Percentiles rank a stretch among this genome's conserved stretches.
These are phyloP conservation scores for Mirounga angustirostris DNA, from an alignment of 2,113 vertebrate species.

Conservation along the genomic window DNA sequence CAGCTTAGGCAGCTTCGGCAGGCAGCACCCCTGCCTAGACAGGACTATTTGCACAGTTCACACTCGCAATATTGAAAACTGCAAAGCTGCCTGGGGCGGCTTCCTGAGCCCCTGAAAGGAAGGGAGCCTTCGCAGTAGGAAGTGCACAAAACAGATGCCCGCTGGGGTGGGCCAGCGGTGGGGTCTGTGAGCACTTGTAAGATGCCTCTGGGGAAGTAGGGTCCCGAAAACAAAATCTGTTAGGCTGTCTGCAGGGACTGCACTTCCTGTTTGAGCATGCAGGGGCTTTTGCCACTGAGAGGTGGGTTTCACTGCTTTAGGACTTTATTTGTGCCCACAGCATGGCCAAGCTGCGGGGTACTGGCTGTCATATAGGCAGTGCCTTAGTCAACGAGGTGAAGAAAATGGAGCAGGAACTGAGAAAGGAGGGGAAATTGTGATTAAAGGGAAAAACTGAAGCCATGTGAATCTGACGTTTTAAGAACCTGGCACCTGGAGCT, in stretches of 20 bases:
- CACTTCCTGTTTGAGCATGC: not conserved
- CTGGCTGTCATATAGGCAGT: not conserved
- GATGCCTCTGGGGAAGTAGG: not conserved
- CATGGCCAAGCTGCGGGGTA: not conserved
- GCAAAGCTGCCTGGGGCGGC: not conserved
- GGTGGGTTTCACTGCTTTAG: not conserved
- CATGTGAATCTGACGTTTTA: not conserved
- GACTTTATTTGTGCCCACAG: not conserved
- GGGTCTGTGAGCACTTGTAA: not conserved
- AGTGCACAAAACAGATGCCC: not conserved
- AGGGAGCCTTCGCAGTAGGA: not conserved
- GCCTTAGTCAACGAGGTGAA: not conserved
- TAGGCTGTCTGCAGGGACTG: not conserved
- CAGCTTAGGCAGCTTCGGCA: not conserved
- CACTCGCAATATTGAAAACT: not conserved
- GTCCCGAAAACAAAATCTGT: not conserved
- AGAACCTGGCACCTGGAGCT: not conserved
- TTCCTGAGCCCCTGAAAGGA: not conserved
- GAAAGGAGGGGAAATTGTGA: not conserved
- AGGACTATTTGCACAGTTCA: not conserved
- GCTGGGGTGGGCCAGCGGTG: rapidly evolving
- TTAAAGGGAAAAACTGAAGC: not conserved
- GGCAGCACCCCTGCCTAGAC: not conserved
- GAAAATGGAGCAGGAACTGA: not conserved
- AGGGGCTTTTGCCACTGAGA: not conserved